Base-by-base conservation (phyloP, 2,888 invertebrate genomes). In the Emmelina monodactyla region DNA sequence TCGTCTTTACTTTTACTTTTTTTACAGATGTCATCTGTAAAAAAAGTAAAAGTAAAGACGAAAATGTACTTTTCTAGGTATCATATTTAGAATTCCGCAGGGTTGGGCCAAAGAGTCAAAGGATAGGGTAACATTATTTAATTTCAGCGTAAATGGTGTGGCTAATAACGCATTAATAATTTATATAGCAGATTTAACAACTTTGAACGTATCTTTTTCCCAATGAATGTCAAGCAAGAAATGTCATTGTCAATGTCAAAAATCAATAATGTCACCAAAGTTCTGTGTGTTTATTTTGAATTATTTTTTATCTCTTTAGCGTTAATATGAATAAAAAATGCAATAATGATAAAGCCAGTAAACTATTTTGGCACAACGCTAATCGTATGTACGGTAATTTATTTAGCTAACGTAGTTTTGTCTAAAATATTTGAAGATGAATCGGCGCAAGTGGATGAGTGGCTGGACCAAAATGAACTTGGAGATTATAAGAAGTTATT, bases 401-500 rank as follows among this genome's bases (percentile, higher is more conserved):
- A 70, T 52, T 56, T 69, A 35, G 57, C 67, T 33, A 59, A 61
- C 43, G 52, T 63, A 44, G 62, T 68, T 44, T 54, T 75, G 45
- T 65, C 66, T 36, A 68, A 72, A 42, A 62, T 70, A 47, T 67
- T 75, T 46, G 68, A 83, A 53, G 83, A 83, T 51, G 83, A 84
- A 48, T 67, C 76, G 46, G 79, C 78, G 28, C 83, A 86, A 65
- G 87, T 89, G 37, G 88, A 89, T 51, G 80, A 84, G 56, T 92
- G 91, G 91, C 71, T 91, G 44, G 85, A 87, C 38, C 86, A 89
- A 57, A 89, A 88, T 58, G 85, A 88, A 45, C 80, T 91, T 41
- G 82, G 83, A 19, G 83, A 87, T 43, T 88, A 87, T 58, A 86
- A 86, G 54, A 81, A 86, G 45, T 65, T 89, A 16, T 91, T 91